These are phyloP conservation scores for Brienomyrus brachyistius DNA, from an alignment of 2,113 vertebrate species.

Conservation along the genomic window DNA sequence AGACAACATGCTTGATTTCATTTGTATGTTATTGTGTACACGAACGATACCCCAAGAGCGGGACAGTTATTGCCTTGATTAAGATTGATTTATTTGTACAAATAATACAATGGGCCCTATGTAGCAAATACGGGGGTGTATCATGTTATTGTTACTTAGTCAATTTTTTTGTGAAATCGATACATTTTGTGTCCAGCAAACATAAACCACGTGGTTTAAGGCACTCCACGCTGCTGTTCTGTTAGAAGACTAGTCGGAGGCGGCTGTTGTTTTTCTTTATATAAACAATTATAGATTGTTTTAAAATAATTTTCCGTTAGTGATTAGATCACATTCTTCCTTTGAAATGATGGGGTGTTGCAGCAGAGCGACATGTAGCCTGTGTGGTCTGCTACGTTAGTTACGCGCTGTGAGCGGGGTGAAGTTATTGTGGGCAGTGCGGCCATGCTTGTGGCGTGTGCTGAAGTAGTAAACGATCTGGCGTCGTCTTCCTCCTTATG, in stretches of 20 bases:
- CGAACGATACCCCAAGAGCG: conserved; percentile 42
- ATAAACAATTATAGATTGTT: background rate
- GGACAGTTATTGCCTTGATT: conserved; percentile 20
- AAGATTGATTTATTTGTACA: conserved; percentile 15
- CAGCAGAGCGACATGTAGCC: background rate
- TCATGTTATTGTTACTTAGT: conserved; percentile 21
- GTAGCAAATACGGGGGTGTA: background rate
- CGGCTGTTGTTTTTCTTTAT: conserved; percentile 16
- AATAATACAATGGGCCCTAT: background rate
- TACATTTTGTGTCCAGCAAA: conserved; percentile 74
- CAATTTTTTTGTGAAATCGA: conserved; percentile 56
- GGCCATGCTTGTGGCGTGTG: conserved; percentile 70
- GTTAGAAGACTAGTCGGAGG: conserved; percentile 29
- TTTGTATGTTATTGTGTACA: conserved; percentile 60
- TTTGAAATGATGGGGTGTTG: background rate
- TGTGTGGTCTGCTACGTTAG: background rate
- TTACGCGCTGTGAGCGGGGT: conserved; percentile 31
- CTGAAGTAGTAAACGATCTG: conserved; percentile 40
- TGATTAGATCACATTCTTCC: background rate
- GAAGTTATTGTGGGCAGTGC: conserved; percentile 65
- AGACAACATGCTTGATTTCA: conserved; percentile 53
- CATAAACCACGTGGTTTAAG: conserved; percentile 83
- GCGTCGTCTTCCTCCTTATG: conserved; percentile 39
- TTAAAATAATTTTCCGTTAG: background rate
- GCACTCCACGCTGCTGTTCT: conserved; percentile 62